Evolutionary conservation across 2,113 vertebrate genomes (phyloP), one percentile per base, ranked within the genome.

Genomic region (Hymenochirus boettgeri): DNA sequence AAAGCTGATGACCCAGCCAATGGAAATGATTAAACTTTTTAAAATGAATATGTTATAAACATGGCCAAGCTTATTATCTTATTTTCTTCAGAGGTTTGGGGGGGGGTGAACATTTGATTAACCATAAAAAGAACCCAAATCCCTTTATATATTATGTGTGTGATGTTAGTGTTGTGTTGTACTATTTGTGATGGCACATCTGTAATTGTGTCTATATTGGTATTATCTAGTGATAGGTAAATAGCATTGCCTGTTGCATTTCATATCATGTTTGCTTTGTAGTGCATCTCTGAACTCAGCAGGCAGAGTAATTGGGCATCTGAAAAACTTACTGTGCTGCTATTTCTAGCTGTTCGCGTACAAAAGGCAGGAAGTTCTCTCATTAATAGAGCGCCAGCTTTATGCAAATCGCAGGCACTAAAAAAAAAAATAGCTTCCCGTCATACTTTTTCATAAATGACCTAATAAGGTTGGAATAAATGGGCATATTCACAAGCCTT

Each of bases 311-410:
- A 87, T 83, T 83, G 82, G 84, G 74, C 82, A 82, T 85, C 83
- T 83, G 85, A 89, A 87, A 89, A n/a, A 88, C 85, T 86, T 83
- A 82, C 79, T 83, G 83, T 83, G 85, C 87, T 89, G 86, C 89
- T 89, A 85, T 90, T 88, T 89, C 87, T 83, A 91, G 89, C 85
- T 88, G 85, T 81, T 84, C 77, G 78, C 73, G 77, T 79, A 90
- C 87, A 91, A 91, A 90, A 90, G 86, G 85, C 88, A 90, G 89
- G 88, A 92, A 91, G 90, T 89, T 86, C 86, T 86, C 85, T 86
- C 87, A 87, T 89, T 89, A 87, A 85, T 85, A 83, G 85, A 86
- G 81, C 88, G 85, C 86, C 84, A 88, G 87, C 87, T 89, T 91
- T 89, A 92, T 91, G 89, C 87, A 88, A 91, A 92, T 89, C 79